These are phyloP conservation scores for Drosophila melanosoma DNA, from an alignment of 2,888 invertebrate genomes.

Conservation along the genomic window DNA sequence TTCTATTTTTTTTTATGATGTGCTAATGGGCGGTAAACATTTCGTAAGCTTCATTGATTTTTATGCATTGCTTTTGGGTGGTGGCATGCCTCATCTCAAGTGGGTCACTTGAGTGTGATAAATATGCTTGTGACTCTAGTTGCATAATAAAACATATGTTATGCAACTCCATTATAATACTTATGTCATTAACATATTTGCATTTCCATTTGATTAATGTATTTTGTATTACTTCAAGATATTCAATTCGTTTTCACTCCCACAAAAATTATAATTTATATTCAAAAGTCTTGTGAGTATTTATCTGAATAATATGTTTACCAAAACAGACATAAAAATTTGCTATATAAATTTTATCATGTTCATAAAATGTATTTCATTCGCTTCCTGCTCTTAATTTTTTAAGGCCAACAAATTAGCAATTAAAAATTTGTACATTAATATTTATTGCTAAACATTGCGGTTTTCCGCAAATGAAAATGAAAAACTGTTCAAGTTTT, in stretches of 20 bases:
- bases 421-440: slow-evolving; percentile 40
- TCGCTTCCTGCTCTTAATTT: slow-evolving; percentile 35
- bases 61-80: slow-evolving; percentile 55
- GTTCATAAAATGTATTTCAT: slow-evolving; percentile 15
- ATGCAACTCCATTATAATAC: slow-evolving; percentile 7
- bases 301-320: not conserved
- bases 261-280: not conserved
- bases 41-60: slow-evolving; percentile 75
- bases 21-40: slow-evolving; percentile 78
- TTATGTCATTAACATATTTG: not conserved
- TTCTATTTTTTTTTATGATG: slow-evolving; percentile 48
- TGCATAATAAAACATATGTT: slow-evolving; percentile 11
- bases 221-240: not conserved
- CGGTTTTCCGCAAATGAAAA: slow-evolving; percentile 68
- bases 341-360: not conserved
- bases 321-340: not conserved
- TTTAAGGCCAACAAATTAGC: slow-evolving; percentile 36
- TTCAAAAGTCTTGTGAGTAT: not conserved
- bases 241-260: not conserved
- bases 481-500: slow-evolving; percentile 65
- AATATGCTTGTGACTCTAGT: not conserved
- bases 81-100: slow-evolving; percentile 49
- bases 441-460: slow-evolving; percentile 17
- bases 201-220: not conserved
- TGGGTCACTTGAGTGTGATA: slow-evolving; percentile 55